Base-by-base conservation (phyloP, 30 jellyfish, hydroid and myxozoan genomes). In the Aurelia sp. region DNA sequence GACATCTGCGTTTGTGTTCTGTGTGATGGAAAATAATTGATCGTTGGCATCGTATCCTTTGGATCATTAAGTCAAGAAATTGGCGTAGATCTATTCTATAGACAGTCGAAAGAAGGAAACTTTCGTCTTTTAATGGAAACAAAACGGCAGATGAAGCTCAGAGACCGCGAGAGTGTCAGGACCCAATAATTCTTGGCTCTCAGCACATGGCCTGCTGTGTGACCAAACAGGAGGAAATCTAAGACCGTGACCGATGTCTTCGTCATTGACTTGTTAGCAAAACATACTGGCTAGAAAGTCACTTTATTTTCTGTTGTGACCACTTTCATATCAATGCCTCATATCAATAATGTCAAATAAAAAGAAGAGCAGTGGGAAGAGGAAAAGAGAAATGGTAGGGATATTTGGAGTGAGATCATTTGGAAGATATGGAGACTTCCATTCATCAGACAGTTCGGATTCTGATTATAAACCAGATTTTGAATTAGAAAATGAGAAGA, bases 371-470 rank as follows among this genome's bases (percentile, higher is more conserved):
- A 5, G 33, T 58, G 27, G 27, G 24, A 58, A 58, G 4, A 59
- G 44, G 51, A 21, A 78, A 3, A 40, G 53, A 63, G 24, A 63
- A 63, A 63, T 55, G 50, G 47, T 8, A 44, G 55, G 18, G 58
- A 48, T 48, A 19, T 53, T 21, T 19, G 50, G 72, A 13, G 24
- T 69, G 21, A 62, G 48, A 64, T 60, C 63, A 50, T 84, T 84
- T 61, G 93, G 93, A n/a, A 63, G 51, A 38, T 84, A 47, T 72
- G 77, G 87, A 24, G 93, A 84, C 18, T 64, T 67, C 6, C 73
- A 41, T 2, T 19, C 88, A n/a, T 71, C 93, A 13, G 93, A 84
- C 67, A 73, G 82, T 20, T 84, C 93, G 33, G 93, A 84, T 65
- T 72, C 81, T 0, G 93, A 84, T 53, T 84, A 84, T 72, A 40